Conservation (phyloP, 1,140 invertebrate genomes). For the Leptopilina clavipes region DNA sequence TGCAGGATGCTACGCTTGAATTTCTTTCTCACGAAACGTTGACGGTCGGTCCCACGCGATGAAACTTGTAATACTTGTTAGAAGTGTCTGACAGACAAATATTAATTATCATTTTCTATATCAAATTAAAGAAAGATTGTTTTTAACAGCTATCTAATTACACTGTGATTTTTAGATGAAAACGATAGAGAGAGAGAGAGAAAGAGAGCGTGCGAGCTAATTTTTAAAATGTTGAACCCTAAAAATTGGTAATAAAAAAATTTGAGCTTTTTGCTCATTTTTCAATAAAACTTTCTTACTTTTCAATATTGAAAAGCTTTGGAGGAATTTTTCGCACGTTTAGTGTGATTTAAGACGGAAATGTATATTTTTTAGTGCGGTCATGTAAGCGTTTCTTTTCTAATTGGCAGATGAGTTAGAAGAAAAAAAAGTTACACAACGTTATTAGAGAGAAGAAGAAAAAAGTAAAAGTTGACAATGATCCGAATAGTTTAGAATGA, state of each 20-base stretch:
- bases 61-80: conserved; percentile 8
- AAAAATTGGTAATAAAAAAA: too few relatives aligned
- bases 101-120: conserved; percentile 2
- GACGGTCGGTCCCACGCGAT: conserved; percentile 11
- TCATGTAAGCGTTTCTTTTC: background rate
- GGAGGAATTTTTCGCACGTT: too few relatives aligned
- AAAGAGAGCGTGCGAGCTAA: too few relatives aligned
- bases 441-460: background rate
- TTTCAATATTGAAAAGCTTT: too few relatives aligned
- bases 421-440: conserved; percentile 4
- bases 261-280: too few relatives aligned
- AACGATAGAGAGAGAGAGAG: too few relatives aligned
- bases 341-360: too few relatives aligned
- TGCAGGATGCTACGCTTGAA: conserved; percentile 18
- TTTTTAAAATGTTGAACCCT: too few relatives aligned
- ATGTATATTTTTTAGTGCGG: too few relatives aligned
- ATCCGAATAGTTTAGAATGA: conserved; percentile 7
- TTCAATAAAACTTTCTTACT: too few relatives aligned
- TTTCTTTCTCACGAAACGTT: conserved; percentile 16
- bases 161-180: too few relatives aligned
- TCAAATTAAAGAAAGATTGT: conserved; percentile 3
- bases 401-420: background rate
- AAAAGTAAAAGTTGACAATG: conserved; percentile 12
- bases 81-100: conserved; percentile 9
- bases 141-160: too few relatives aligned